Evolutionary conservation across 2,113 vertebrate genomes (phyloP).

Genomic region (Loxodonta africana): DNA sequence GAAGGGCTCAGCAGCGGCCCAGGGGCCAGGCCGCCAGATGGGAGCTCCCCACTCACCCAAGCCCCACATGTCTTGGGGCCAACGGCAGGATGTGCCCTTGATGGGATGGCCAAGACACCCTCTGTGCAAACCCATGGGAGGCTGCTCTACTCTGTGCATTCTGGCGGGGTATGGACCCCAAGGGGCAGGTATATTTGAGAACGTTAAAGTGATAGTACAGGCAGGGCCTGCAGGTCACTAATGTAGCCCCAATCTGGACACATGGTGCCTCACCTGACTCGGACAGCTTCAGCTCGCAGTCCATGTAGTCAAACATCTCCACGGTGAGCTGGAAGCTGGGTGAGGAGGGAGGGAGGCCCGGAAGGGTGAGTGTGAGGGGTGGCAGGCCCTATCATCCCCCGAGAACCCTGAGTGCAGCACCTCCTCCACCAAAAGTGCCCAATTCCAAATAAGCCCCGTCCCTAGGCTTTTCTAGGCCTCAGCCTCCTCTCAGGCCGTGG

Average conservation of each 20-base stretch:
- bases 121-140: accelerated
- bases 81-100: accelerated
- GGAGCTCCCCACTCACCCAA: accelerated
- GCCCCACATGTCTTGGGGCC: accelerated
- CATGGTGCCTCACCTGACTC: slow-evolving; percentile 92
- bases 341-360: slow-evolving; percentile 91
- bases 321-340: slow-evolving; percentile 98
- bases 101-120: background rate
- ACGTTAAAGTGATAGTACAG: accelerated
- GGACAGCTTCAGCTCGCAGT: slow-evolving; percentile 95
- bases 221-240: background rate
- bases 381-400: accelerated
- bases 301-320: slow-evolving; percentile 99
- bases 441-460: background rate
- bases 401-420: accelerated
- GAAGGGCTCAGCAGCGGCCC: background rate
- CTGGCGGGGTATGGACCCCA: accelerated
- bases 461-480: background rate
- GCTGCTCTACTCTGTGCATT: too few relatives aligned
- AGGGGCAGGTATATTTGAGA: background rate
- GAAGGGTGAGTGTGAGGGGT: background rate
- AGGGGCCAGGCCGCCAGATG: accelerated
- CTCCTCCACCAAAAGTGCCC: background rate
- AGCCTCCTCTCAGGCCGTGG: too few relatives aligned
- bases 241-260: background rate